Percentiles rank a stretch among this genome's conserved stretches.
Conservation (phyloP, 1,140 invertebrate species). For the Chlorops oryzae region DNA sequence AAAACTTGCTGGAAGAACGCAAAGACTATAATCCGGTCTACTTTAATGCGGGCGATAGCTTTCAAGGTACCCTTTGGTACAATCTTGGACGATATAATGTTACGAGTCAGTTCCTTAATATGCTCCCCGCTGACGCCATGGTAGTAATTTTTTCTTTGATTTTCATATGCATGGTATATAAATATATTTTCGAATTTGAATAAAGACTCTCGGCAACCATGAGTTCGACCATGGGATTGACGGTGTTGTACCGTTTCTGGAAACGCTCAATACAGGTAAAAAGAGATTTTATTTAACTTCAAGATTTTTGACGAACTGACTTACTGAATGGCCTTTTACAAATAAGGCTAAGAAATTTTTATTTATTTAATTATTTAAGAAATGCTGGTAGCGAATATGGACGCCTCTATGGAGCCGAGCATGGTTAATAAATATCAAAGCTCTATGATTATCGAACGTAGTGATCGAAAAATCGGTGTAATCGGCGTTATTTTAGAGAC, state of each 20-base stretch:
- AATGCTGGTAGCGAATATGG: slow-evolving; percentile 71
- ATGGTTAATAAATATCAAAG: slow-evolving; percentile 58
- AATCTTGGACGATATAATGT: slow-evolving; percentile 69
- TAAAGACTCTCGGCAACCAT: slow-evolving; percentile 78
- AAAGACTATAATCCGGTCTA: slow-evolving; percentile 60
- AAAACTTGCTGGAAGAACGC: slow-evolving; percentile 51
- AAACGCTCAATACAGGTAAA: slow-evolving; percentile 57
- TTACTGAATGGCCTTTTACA: slow-evolving; percentile 65
- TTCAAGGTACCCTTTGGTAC: slow-evolving; percentile 82
- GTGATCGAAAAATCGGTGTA: slow-evolving; percentile 66
- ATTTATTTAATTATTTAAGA: no score
- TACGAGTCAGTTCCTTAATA: slow-evolving; percentile 68
- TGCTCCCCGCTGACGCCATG: slow-evolving; percentile 70
- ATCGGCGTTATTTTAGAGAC: slow-evolving; percentile 70
- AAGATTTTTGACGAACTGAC: no score
- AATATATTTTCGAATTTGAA: slow-evolving; percentile 17
- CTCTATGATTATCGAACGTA: slow-evolving; percentile 54
- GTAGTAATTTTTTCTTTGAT: slow-evolving; percentile 47
- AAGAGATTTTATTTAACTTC: no score
- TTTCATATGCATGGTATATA: neutral
- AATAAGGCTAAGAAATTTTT: slow-evolving; percentile 54
- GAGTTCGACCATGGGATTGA: slow-evolving; percentile 77
- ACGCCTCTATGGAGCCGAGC: slow-evolving; percentile 62
- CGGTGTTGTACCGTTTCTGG: slow-evolving; percentile 68
- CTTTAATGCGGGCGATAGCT: slow-evolving; percentile 79